Evolutionary conservation across 2,797 vertebrate genomes (phyloP).

Genomic region (Acanthis flammea): DNA sequence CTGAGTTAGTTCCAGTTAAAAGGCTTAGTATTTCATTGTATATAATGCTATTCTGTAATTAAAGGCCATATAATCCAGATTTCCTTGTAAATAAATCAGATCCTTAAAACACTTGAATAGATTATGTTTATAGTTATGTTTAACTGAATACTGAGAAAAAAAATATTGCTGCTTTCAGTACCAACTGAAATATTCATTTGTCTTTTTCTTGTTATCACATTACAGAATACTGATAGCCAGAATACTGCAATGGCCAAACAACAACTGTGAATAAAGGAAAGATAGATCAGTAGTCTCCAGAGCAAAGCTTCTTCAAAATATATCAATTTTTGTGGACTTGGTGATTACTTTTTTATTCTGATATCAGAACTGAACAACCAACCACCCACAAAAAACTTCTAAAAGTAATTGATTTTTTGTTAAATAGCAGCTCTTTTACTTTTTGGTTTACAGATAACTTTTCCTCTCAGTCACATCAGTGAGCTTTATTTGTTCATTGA

Average conservation of each 20-base stretch:
- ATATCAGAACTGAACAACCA: background rate
- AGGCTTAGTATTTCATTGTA: background rate
- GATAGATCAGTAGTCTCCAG: background rate
- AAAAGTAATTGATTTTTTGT: background rate
- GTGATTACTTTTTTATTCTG: background rate
- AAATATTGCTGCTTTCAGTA: background rate
- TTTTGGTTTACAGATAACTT: background rate
- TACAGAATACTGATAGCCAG: background rate
- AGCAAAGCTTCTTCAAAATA: background rate
- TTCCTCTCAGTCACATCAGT: background rate
- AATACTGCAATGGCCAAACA: background rate
- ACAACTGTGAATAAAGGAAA: background rate
- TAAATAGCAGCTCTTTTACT: background rate
- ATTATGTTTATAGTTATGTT: background rate
- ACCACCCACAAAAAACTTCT: rapidly evolving
- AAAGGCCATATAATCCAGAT: background rate
- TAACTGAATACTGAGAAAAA: background rate
- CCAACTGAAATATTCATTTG: background rate
- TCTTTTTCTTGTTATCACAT: background rate
- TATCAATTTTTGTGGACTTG: background rate
- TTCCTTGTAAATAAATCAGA: background rate
- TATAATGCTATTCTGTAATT: background rate
- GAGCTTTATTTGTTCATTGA: background rate
- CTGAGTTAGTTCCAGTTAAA: background rate
- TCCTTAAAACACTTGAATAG: background rate